Base-by-base conservation (phyloP, 2,888 invertebrate species). In the Tuberolachnus salignus region DNA sequence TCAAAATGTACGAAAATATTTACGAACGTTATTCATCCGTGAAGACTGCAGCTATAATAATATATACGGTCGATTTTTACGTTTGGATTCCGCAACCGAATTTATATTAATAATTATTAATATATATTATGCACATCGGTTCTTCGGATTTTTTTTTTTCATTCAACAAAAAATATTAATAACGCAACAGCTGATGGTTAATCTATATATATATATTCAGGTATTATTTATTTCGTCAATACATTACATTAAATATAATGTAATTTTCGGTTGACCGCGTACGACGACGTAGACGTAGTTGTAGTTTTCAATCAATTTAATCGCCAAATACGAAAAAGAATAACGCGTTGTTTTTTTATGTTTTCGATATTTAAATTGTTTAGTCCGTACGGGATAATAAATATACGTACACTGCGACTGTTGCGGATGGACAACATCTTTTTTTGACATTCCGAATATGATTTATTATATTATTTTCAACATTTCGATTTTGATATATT, bases 241-340 rank as follows among this genome's bases (percentile, higher is more conserved):
- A 34, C 34, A 34, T 34, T 59, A 16, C 26, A 23, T 23, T 23
- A 16, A 59, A 34, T 34, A 57, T 71, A 71, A 71, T 57, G 23
- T 71, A n/a, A 71, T 57, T 71, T 42, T 57, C 70, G 46, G 57
- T 71, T 70, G 55, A 70, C 44, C 13, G 57, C 44, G 13, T 70
- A 57, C 44, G 19, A 23, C 23, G 34, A 34, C 34, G 34, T n/a
- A n/a, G n/a, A n/a, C 34, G 44, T 19, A 21, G 55, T 44, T 23
- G 70, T 70, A 23, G 21, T 42, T 55, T 57, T 70, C 42, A 44
- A 55, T 57, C 42, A 10, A 44, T 70, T n/a, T 23, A 46, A 71
- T 46, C 13, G 70, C 55, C 23, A 46, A 55, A n/a, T 26, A 66
- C 10, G n/a, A 26, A 49, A 49, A 46, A 69, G 19, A 63, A 63